phyloP scores from a whole-genome alignment of 1,140 invertebrate genomes.

The Campoletis sonorensis region DNA sequence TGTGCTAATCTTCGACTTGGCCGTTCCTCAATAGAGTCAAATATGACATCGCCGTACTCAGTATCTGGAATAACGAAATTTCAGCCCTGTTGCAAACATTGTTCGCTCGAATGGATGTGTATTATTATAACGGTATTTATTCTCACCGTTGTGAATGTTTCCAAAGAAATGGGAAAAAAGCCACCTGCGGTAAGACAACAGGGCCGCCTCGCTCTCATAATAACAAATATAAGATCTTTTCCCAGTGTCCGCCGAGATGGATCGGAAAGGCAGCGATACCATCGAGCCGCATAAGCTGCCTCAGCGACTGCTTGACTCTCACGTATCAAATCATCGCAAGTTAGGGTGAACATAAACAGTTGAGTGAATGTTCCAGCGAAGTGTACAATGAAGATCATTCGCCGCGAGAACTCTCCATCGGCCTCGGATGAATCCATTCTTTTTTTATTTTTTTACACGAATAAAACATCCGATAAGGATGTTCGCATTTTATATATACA shows the following conservation, averaged over 20 bases:
- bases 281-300: slow-evolving; percentile 31
- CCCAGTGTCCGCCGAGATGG: not conserved
- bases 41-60: slow-evolving; percentile 46
- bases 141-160: slow-evolving; percentile 53
- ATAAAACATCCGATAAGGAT: too few relatives aligned
- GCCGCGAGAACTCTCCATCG: not conserved
- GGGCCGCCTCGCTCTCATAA: slow-evolving; percentile 44
- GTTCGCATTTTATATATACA: too few relatives aligned
- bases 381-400: slow-evolving; percentile 29
- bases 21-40: slow-evolving; percentile 45
- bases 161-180: slow-evolving; percentile 48
- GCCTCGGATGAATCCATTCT: slow-evolving; percentile 5
- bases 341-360: slow-evolving; percentile 36
- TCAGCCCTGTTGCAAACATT: not conserved
- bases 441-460: too few relatives aligned
- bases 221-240: slow-evolving; percentile 44
- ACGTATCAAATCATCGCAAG: slow-evolving; percentile 43
- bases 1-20: not conserved
- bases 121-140: not conserved
- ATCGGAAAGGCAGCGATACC: slow-evolving; percentile 30
- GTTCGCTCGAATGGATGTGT: too few relatives aligned
- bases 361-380: slow-evolving; percentile 26
- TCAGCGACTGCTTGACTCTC: slow-evolving; percentile 37
- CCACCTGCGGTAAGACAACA: slow-evolving; percentile 49
- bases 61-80: slow-evolving; percentile 42